These are phyloP conservation scores for Phanerotoma sp. DNA, from an alignment of 2,888 invertebrate species.

Conservation along the genomic window DNA sequence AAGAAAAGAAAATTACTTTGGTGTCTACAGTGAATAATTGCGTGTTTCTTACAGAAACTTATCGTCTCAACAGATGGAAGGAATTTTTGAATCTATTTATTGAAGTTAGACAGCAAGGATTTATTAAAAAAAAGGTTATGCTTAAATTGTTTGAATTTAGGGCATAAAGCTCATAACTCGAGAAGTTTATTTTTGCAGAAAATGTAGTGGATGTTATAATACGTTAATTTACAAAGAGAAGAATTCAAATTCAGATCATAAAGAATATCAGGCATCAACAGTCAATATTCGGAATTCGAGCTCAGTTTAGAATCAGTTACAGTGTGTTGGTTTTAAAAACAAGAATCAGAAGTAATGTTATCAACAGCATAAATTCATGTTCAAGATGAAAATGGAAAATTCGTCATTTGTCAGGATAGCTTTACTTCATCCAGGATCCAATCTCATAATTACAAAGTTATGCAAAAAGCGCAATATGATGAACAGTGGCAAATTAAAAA, in stretches of 20 bases:
- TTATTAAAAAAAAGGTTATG: conserved; percentile 24
- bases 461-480: conserved; percentile 9
- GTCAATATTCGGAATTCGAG: background rate
- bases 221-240: conserved; percentile 24
- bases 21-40: conserved; percentile 10
- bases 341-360: conserved; percentile 16
- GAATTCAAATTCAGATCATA: background rate
- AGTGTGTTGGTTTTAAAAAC: conserved; percentile 12
- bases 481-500: conserved; percentile 8
- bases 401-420: conserved; percentile 17
- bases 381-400: conserved; percentile 6
- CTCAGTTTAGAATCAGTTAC: background rate
- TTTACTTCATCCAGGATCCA: conserved; percentile 26
- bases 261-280: background rate
- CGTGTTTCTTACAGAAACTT: conserved; percentile 17
- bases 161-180: conserved; percentile 29
- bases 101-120: background rate
- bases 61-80: conserved; percentile 22
- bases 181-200: conserved; percentile 26
- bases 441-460: conserved; percentile 24
- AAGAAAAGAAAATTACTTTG: conserved; percentile 11
- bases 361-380: conserved; percentile 19
- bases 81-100: conserved; percentile 14
- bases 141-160: conserved; percentile 29
- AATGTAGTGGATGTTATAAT: conserved; percentile 29